Conservation (phyloP, 2,888 invertebrate genomes). For the Leucoptera coffeella region DNA sequence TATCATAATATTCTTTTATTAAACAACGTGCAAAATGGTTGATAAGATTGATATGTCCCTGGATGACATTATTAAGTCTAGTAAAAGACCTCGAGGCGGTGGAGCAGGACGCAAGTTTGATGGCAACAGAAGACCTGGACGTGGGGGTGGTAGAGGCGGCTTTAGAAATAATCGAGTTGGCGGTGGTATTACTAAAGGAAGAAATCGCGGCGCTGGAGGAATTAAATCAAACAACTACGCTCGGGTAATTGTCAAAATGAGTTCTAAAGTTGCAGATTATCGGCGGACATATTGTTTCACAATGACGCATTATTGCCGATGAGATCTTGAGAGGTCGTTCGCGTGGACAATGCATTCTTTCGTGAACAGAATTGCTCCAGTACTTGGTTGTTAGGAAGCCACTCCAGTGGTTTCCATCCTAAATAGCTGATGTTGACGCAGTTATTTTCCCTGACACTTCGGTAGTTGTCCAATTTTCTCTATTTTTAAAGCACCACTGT, state of each 20-base stretch:
- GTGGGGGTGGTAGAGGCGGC: slow-evolving; percentile 33
- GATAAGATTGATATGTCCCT: slow-evolving; percentile 96
- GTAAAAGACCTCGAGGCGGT: slow-evolving; percentile 58
- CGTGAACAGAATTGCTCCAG: too few species aligned
- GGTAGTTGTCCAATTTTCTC: too few species aligned
- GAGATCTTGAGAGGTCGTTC: too few species aligned
- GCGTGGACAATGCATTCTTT: too few species aligned
- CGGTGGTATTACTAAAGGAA: slow-evolving; percentile 61
- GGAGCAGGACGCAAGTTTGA: slow-evolving; percentile 46
- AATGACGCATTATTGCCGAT: slow-evolving; percentile 35
- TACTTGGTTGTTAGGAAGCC: too few species aligned
- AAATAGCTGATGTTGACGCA: too few species aligned
- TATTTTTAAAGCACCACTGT: too few species aligned
- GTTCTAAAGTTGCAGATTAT: slow-evolving; percentile 36
- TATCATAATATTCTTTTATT: neutral
- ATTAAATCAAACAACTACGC: slow-evolving; percentile 59
- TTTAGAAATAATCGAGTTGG: slow-evolving; percentile 34
- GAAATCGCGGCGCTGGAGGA: slow-evolving; percentile 66
- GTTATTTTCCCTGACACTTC: too few species aligned
- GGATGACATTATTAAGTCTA: slow-evolving; percentile 92
- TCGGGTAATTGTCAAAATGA: slow-evolving; percentile 57
- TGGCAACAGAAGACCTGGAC: slow-evolving; percentile 26
- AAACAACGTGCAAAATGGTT: slow-evolving; percentile 74
- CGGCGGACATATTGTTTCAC: slow-evolving; percentile 37
- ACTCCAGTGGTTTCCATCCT: too few species aligned